Percentiles rank a stretch among this genome's conserved stretches.
Conservation (phyloP, 2,888 invertebrate species). For the Apamea monoglypha region DNA sequence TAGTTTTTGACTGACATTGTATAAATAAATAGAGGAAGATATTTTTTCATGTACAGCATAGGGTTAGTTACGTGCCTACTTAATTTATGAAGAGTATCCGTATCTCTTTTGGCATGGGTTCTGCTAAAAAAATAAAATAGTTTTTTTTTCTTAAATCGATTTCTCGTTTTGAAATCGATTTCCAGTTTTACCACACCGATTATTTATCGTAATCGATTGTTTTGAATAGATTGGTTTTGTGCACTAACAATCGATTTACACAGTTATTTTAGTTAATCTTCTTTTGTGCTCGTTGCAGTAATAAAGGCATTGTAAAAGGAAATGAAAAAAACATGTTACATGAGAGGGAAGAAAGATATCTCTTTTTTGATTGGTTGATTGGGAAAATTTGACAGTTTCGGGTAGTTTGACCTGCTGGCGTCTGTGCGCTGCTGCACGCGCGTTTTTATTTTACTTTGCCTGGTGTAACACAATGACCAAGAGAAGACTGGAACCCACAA, state of each 20-base stretch:
- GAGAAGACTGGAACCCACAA: constrained; percentile 17
- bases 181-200: not conserved
- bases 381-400: too few species aligned
- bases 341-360: not conserved
- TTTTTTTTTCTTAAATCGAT: not conserved
- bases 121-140: not conserved
- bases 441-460: not conserved
- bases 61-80: constrained; percentile 69
- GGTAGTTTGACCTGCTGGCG: too few species aligned
- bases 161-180: not conserved
- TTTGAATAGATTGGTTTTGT: not conserved
- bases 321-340: not conserved
- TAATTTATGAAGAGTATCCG: constrained; percentile 64
- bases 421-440: too few species aligned
- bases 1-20: constrained; percentile 74
- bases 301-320: not conserved
- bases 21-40: constrained; percentile 67
- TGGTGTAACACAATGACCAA: not conserved
- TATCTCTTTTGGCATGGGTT: constrained; percentile 48
- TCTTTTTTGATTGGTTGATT: too few species aligned
- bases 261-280: constrained; percentile 6
- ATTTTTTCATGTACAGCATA: constrained; percentile 78
- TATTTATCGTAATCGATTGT: not conserved
- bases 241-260: not conserved
- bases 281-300: constrained; percentile 11